A percentile compares a stretch with the other conserved stretches of the same genome.
Conservation (phyloP, 2,113 vertebrate species). For the Coregonus clupeaformis region DNA sequence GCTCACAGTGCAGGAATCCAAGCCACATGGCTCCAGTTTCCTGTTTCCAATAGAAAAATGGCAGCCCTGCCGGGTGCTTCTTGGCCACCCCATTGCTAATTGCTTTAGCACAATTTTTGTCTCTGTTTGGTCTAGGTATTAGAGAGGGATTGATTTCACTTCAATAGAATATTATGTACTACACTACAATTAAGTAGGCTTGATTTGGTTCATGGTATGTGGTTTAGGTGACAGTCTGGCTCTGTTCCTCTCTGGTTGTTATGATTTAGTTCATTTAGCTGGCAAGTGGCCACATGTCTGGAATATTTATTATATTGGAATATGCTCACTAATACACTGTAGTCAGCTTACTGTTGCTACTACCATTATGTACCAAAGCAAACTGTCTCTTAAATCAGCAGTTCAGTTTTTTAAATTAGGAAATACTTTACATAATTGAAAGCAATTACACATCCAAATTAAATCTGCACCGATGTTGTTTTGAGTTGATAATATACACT, state of each 20-base stretch:
- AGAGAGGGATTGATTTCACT: neutral
- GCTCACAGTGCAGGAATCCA: conserved; percentile 59
- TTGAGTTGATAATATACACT: no score
- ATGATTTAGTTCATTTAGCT: no score
- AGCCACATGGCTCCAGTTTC: conserved; percentile 26
- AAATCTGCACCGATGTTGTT: neutral
- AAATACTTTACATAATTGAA: no score
- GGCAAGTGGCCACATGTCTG: neutral
- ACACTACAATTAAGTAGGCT: neutral
- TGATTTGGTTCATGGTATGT: no score
- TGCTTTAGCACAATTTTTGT: conserved; percentile 11
- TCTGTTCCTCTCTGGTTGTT: no score
- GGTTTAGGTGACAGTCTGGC: no score
- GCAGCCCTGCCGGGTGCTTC: conserved; percentile 28
- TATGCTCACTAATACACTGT: no score
- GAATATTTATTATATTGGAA: neutral
- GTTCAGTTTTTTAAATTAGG: no score
- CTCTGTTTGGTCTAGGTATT: neutral
- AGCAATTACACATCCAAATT: no score
- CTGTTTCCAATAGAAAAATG: conserved; percentile 33
- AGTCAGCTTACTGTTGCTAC: no score
- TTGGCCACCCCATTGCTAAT: neutral
- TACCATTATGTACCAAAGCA: no score
- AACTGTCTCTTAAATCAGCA: no score
- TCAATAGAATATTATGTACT: neutral